Conservation (phyloP, 2,888 invertebrate species). For the Polia nebulosa region DNA sequence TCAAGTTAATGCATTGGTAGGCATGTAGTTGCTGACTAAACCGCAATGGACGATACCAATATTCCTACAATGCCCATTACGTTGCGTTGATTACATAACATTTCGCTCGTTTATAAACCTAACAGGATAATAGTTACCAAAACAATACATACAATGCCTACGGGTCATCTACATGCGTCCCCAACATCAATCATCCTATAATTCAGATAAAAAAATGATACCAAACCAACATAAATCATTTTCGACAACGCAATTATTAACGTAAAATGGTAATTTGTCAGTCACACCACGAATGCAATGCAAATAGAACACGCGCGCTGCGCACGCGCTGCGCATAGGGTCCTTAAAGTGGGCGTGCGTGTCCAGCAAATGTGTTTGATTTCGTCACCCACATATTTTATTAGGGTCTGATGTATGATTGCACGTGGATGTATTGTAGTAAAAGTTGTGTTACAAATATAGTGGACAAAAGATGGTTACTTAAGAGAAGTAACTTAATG, state of each 20-base stretch:
- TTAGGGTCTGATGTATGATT: slow-evolving; percentile 44
- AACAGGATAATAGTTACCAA: too few relatives aligned
- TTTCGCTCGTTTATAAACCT: neutral
- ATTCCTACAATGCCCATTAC: neutral
- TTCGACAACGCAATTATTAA: slow-evolving; percentile 36
- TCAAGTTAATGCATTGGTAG: neutral
- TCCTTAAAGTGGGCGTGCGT: slow-evolving; percentile 46
- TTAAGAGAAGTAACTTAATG: too few relatives aligned
- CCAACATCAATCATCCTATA: slow-evolving; percentile 13
- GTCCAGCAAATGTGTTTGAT: slow-evolving; percentile 56
- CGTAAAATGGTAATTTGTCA: slow-evolving; percentile 52
- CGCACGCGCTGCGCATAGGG: slow-evolving; percentile 55
- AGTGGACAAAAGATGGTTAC: neutral
- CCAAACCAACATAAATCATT: slow-evolving; percentile 30
- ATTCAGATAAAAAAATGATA: neutral
- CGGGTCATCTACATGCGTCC: neutral
- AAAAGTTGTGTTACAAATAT: neutral
- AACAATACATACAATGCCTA: neutral
- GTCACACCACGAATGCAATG: slow-evolving; percentile 39
- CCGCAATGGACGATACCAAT: neutral
- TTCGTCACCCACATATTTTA: slow-evolving; percentile 50
- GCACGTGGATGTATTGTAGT: slow-evolving; percentile 20
- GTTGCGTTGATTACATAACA: neutral
- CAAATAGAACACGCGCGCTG: slow-evolving; percentile 55
- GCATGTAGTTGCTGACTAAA: neutral